Base-by-base conservation (phyloP, 2,113 vertebrate genomes). In the Cynoglossus semilaevis region DNA sequence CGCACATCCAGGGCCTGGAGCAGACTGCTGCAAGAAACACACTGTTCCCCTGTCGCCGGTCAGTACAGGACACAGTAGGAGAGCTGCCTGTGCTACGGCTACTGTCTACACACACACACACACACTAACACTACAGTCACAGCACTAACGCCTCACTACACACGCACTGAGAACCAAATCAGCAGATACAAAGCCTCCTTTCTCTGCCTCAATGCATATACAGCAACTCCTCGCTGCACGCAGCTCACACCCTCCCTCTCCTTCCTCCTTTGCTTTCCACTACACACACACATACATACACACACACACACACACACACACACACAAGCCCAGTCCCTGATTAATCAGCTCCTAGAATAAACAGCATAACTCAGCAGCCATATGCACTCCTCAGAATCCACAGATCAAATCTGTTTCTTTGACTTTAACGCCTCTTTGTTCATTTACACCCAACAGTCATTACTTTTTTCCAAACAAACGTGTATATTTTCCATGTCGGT, bases 1-100 rank as follows among this genome's bases (percentile, higher is more conserved):
- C 83, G 79, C 69, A 85, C 83, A 77, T 88, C 84, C 69, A 85
- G 57, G 80, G 83, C 83, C 82, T 87, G 83, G 83, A 86, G 82
- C 74, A 86, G 76, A 58, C 77, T 35, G 68, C 84, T 85, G 87
- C 84, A 85, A 89, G 82, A 86, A 70, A 86, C 87, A 88, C 86
- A 88, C 87, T 87, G 84, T 73, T 57, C 17, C 79, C 79, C 79
- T 83, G 70, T 13, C 47, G 46, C 45, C 15, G 14, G 82, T 88
- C 84, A 88, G 82, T 83, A 48, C 8, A 0, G 61, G 60, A 43
- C 53, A 2, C 15, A 38, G 55, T 44, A 9, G 36, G 53, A 66
- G 11, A 36, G 19, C 62, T 51, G 67, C 41, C 70, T 77, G 46
- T 41, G 4, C 7, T 45, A 29, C 22, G 2, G 43, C 43, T 34